Conservation (phyloP, 2,113 vertebrate species). For the Oryzias curvinotus region DNA sequence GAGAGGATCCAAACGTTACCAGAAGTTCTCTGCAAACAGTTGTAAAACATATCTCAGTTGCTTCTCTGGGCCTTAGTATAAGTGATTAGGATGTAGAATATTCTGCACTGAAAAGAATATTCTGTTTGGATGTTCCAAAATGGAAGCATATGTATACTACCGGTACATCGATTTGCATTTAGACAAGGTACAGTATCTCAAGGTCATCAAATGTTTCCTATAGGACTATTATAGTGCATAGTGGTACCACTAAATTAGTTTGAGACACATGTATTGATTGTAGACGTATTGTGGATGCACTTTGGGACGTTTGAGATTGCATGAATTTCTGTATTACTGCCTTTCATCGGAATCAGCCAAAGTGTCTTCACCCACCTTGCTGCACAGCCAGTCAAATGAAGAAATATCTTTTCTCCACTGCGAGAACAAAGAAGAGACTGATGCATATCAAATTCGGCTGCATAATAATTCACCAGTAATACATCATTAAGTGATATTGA, state of each 20-base stretch:
- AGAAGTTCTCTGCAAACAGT: constrained; percentile 43
- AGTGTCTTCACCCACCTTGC: constrained; percentile 17
- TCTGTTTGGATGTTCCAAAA: constrained; percentile 32
- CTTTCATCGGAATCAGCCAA: constrained; percentile 20
- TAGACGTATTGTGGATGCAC: constrained; percentile 20
- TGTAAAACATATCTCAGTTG: constrained; percentile 36
- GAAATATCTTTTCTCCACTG: constrained; percentile 17
- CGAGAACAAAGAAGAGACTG: constrained; percentile 35
- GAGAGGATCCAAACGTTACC: constrained; percentile 55
- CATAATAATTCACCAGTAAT: constrained; percentile 49
- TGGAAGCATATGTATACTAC: constrained; percentile 41
- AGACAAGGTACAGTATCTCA: constrained; percentile 43
- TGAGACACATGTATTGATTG: constrained; percentile 3
- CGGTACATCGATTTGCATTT: constrained; percentile 49
- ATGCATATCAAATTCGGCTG: constrained; percentile 42
- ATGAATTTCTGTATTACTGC: constrained; percentile 17
- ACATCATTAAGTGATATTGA: constrained; percentile 50
- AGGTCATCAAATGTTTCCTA: constrained; percentile 37
- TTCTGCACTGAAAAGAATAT: constrained; percentile 20
- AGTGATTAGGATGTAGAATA: constrained; percentile 40
- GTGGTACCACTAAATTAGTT: constrained; percentile 16
- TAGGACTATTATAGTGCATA: constrained; percentile 7
- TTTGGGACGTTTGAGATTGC: constrained; percentile 33
- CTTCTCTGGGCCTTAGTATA: constrained; percentile 25
- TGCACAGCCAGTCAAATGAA: constrained; percentile 28